These are phyloP conservation scores for Monochamus alternatus DNA, from an alignment of 2,888 invertebrate species.

Conservation along the genomic window DNA sequence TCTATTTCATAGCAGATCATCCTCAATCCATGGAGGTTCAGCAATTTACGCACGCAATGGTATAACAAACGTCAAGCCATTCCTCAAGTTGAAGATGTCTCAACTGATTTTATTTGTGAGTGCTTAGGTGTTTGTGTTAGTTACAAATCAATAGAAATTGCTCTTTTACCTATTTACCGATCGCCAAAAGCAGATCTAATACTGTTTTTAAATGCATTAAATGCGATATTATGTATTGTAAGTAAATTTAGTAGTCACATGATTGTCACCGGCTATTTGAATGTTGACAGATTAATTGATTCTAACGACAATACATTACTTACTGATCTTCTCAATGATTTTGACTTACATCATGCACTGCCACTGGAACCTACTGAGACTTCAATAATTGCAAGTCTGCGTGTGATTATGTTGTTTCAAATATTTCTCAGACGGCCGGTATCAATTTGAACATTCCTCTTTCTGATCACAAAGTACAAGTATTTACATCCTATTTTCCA, in stretches of 20 bases:
- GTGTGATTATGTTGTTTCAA: too few relatives aligned
- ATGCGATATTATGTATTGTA: background rate
- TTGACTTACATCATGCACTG: too few relatives aligned
- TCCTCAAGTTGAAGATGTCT: background rate
- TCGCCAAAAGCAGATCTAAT: background rate
- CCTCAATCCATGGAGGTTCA: background rate
- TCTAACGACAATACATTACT: background rate
- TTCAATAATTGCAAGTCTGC: background rate
- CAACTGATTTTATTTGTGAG: background rate
- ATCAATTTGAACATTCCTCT: background rate
- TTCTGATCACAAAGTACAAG: background rate
- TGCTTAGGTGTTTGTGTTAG: background rate
- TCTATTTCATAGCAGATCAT: background rate
- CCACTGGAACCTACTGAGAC: background rate
- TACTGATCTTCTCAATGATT: background rate
- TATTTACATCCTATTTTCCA: background rate
- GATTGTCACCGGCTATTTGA: background rate
- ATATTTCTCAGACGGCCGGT: background rate
- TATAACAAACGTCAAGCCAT: background rate
- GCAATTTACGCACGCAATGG: background rate
- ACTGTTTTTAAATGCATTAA: background rate
- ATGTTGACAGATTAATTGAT: background rate
- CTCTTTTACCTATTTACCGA: background rate
- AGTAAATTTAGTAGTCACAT: background rate
- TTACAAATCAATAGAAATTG: background rate